Conservation (phyloP, 2,113 vertebrate genomes). For the Eclectus roratus region DNA sequence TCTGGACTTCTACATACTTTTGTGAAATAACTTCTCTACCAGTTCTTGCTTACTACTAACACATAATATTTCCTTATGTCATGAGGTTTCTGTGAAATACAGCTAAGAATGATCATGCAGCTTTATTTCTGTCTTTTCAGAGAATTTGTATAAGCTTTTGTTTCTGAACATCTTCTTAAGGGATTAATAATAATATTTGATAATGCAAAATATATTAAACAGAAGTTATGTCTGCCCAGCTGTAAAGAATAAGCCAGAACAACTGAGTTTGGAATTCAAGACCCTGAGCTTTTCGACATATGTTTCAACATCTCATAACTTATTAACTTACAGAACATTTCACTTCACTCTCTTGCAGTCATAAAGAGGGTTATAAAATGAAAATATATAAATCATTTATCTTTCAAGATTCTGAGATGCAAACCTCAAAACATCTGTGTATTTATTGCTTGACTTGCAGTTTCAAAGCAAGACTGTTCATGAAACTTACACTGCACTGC, state of each 20-base stretch:
- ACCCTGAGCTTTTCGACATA: slow-evolving; percentile 63
- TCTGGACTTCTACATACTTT: neutral
- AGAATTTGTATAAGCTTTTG: neutral
- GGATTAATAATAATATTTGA: slow-evolving; percentile 46
- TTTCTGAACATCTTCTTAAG: neutral
- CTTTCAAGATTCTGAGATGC: slow-evolving; percentile 55
- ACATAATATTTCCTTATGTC: neutral
- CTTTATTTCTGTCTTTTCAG: neutral
- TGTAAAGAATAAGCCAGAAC: slow-evolving; percentile 15
- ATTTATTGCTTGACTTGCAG: slow-evolving; percentile 46
- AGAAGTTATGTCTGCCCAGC: slow-evolving; percentile 10
- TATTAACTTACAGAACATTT: slow-evolving; percentile 64
- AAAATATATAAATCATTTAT: slow-evolving; percentile 74
- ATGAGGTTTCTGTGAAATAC: neutral
- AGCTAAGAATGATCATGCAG: neutral
- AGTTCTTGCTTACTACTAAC: neutral
- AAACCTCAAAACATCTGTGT: slow-evolving; percentile 67
- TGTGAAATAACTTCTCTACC: neutral
- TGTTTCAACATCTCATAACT: slow-evolving; percentile 67
- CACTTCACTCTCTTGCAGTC: slow-evolving; percentile 38
- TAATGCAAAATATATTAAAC: slow-evolving; percentile 20
- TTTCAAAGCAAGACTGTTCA: slow-evolving; percentile 40
- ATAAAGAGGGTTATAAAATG: slow-evolving; percentile 59
- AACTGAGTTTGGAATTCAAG: slow-evolving; percentile 19
- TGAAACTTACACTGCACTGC: neutral